Evolutionary conservation across 2,113 vertebrate genomes (phyloP).

Genomic region (Sitta europaea): DNA sequence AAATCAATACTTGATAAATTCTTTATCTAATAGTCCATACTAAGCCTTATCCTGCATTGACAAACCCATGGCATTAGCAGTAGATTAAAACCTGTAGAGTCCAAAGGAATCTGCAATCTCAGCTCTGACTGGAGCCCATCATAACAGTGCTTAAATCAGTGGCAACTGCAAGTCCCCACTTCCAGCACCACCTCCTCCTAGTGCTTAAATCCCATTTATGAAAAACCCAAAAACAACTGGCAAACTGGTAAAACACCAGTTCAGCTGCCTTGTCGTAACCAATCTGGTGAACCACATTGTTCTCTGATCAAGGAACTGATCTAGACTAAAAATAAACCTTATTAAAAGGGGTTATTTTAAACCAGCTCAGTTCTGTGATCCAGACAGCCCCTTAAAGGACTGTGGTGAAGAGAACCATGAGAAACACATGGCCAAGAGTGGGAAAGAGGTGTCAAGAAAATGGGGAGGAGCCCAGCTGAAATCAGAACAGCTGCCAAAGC

Average conservation of each 20-base stretch:
- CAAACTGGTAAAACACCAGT: not conserved
- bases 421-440: not conserved
- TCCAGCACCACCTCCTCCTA: not conserved
- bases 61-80: not conserved
- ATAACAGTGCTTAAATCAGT: not conserved
- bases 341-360: not conserved
- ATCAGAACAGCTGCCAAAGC: not conserved
- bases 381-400: not conserved
- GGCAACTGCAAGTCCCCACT: not conserved
- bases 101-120: not conserved
- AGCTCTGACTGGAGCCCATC: not conserved
- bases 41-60: not conserved
- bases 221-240: not conserved
- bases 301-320: not conserved
- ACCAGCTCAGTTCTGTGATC: not conserved
- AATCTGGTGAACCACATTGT: rapidly evolving
- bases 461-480: not conserved
- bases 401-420: not conserved
- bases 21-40: not conserved
- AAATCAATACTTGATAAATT: constrained; percentile 13
- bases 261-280: not conserved
- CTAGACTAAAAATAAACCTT: not conserved
- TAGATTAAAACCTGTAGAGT: not conserved
- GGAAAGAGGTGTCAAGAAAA: not conserved
- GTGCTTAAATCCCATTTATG: not conserved